Evolutionary conservation across 2,113 vertebrate genomes (phyloP).

Genomic region (Phycodurus eques): DNA sequence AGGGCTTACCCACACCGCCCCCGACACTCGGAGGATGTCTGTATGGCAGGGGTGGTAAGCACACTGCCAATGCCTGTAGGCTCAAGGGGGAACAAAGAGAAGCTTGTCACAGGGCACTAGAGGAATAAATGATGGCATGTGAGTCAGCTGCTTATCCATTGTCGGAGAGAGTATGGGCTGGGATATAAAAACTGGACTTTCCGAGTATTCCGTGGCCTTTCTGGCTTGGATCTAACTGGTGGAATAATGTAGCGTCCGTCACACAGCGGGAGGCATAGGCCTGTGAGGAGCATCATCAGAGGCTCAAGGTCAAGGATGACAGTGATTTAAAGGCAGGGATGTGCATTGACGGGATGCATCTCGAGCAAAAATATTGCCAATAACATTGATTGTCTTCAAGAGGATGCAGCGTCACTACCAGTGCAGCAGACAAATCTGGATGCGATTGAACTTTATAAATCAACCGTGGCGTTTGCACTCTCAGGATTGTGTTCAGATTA

Average conservation of each 20-base stretch:
- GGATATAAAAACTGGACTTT: slow-evolving; percentile 13
- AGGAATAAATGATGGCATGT: slow-evolving; percentile 16
- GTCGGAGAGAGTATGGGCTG: not conserved
- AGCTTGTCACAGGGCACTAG: slow-evolving; percentile 12
- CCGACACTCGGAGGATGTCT: slow-evolving; percentile 4
- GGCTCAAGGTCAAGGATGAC: slow-evolving; percentile 40
- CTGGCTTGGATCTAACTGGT: slow-evolving; percentile 18
- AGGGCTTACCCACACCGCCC: slow-evolving; percentile 17
- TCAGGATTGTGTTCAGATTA: slow-evolving; percentile 18
- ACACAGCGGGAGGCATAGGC: slow-evolving; percentile 18
- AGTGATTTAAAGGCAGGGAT: slow-evolving; percentile 12
- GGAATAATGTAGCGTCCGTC: slow-evolving; percentile 17
- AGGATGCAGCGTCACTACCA: not conserved
- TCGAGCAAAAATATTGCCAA: slow-evolving; percentile 15
- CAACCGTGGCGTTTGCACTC: slow-evolving; percentile 7
- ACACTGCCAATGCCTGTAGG: slow-evolving; percentile 37
- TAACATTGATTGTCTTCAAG: slow-evolving; percentile 1
- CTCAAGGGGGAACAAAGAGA: slow-evolving; percentile 48
- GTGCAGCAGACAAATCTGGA: slow-evolving; percentile 7
- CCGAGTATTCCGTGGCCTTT: slow-evolving; percentile 2
- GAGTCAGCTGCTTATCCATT: slow-evolving; percentile 10
- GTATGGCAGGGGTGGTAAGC: slow-evolving; percentile 32
- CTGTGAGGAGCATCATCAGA: slow-evolving; percentile 37
- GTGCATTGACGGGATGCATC: slow-evolving; percentile 1
- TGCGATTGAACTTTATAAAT: slow-evolving; percentile 15